These are phyloP conservation scores for Gobionotothen gibberifrons DNA, from an alignment of 2,797 vertebrate genomes.

Conservation along the genomic window DNA sequence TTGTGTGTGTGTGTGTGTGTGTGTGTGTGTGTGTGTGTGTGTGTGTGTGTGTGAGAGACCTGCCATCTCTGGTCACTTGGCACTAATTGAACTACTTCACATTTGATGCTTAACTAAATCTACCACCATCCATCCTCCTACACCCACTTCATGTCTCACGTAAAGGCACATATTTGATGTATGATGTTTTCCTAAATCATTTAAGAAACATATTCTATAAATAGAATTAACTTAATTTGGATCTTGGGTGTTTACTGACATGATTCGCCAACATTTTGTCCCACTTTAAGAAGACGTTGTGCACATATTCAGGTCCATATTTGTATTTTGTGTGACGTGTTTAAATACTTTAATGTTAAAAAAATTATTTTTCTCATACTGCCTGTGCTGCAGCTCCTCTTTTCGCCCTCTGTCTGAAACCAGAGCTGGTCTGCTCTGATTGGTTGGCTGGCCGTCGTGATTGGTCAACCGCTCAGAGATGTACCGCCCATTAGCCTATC, in stretches of 20 bases:
- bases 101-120: not conserved
- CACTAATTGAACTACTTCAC: slow-evolving; percentile 21
- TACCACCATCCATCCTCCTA: not conserved
- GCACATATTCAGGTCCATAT: too few species aligned
- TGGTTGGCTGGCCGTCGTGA: too few species aligned
- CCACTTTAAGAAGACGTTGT: not conserved
- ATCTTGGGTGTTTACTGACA: not conserved
- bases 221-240: not conserved
- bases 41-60: slow-evolving; percentile 1
- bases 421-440: too few species aligned
- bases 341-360: too few species aligned
- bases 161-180: not conserved
- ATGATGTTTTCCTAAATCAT: not conserved
- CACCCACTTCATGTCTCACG: not conserved
- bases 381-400: too few species aligned
- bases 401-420: too few species aligned
- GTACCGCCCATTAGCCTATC: too few species aligned
- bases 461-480: too few species aligned
- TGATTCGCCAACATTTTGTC: not conserved
- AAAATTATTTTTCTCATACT: too few species aligned
- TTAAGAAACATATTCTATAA: not conserved
- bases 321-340: too few species aligned
- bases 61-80: slow-evolving; percentile 37
- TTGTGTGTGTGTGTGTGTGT: too few species aligned
- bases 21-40: too few species aligned